Percentiles rank a stretch among this genome's conserved stretches.
Conservation (phyloP, 2,888 invertebrate species). For the Papilio protenor region DNA sequence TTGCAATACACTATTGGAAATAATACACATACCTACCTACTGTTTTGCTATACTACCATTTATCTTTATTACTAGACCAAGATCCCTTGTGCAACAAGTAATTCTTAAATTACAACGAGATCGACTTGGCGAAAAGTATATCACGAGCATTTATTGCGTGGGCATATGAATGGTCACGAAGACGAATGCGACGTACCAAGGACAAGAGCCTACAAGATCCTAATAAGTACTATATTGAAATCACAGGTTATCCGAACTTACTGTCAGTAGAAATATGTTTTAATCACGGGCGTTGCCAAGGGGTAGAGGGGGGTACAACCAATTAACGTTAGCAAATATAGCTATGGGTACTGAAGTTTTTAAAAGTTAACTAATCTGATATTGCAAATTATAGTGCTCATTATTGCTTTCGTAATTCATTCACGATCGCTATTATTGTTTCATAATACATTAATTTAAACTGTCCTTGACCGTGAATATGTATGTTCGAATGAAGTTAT, state of each 20-base stretch:
- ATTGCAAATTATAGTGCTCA: background rate
- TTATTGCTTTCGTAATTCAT: background rate
- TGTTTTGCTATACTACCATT: background rate
- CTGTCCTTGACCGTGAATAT: background rate
- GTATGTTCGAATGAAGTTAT: background rate
- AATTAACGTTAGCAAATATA: background rate
- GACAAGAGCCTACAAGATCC: constrained; percentile 46
- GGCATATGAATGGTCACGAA: constrained; percentile 62
- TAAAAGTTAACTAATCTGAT: background rate
- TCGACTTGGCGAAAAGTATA: constrained; percentile 52
- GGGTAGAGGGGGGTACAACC: too few relatives aligned
- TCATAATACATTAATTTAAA: background rate
- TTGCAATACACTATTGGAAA: too few relatives aligned
- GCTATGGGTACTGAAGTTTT: background rate
- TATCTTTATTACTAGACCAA: background rate
- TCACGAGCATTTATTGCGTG: constrained; percentile 59
- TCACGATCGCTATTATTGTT: constrained; percentile 1
- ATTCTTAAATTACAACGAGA: constrained; percentile 38
- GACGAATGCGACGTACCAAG: constrained; percentile 51
- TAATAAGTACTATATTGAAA: constrained; percentile 44
- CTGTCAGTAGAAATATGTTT: background rate
- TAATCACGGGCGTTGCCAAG: background rate
- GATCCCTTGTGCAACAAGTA: constrained; percentile 10
- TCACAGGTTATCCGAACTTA: background rate
- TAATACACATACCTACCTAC: too few relatives aligned